Base-by-base conservation (phyloP, 2,113 vertebrate genomes). In the Peromyscus leucopus region DNA sequence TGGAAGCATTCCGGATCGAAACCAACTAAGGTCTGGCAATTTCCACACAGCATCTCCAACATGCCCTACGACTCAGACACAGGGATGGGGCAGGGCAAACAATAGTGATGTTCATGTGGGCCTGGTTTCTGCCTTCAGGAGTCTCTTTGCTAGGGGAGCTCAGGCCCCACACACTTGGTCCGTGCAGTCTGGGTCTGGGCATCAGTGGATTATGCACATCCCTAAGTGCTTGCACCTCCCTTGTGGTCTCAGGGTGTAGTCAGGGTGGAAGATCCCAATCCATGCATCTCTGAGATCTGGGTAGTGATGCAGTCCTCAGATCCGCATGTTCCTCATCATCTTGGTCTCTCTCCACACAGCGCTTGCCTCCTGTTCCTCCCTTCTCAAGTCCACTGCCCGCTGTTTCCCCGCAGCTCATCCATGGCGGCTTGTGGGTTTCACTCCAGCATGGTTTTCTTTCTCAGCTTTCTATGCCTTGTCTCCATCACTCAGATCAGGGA, bases 41-140 rank as follows among this genome's bases (percentile, higher is more conserved):
- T 61, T 85, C 48, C 36, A 46, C 19, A 33, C 10, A 39, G 51
- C 26, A 0, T 31, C 1, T 89, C 15, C 0, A 6, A 2, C 28
- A 24, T 19, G 22, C 22, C 33, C 0, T 28, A 39, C 17, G 51
- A 12, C 86, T 11, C 3, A 48, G 33, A 42, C 31, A 3, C 22
- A 15, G 7, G 69, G 28, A n/a, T 16, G 12, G 63, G 55, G 0
- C 8, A 21, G 63, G 63, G 39, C 11, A 26, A 67, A 72, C 26
- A 5, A 0, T 21, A 12, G 19, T 36, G 5, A 8, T 65, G 12
- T 5, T 89, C 36, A 3, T 6, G 0, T 39, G 31, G 21, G 33
- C 3, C 28, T 86, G 33, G 24, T 76, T 57, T 88, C 69, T 90
- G 55, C 26, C 7, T 36, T 82, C 3, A 7, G 63, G 59, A 90